These are phyloP conservation scores for Heliconius erato DNA, from an alignment of 2,888 invertebrate species.

Conservation along the genomic window DNA sequence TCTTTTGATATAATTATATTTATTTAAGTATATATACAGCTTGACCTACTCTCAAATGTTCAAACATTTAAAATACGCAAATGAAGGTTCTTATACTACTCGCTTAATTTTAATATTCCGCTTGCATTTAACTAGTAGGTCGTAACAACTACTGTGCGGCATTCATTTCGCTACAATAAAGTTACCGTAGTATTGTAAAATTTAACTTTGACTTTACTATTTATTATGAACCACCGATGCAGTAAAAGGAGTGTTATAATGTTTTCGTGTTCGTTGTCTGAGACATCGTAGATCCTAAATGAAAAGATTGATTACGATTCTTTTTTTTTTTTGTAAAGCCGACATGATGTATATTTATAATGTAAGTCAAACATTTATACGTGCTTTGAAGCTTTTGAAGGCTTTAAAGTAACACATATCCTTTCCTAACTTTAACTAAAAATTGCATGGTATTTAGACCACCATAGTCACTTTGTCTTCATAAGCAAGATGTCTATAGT, in stretches of 20 bases:
- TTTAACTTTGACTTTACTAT: not conserved
- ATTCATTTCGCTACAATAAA: not conserved
- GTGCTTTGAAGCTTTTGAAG: no score
- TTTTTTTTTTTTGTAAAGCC: not conserved
- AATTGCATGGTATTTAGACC: not conserved
- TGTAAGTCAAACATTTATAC: no score
- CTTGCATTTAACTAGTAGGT: constrained; percentile 38
- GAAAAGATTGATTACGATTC: not conserved
- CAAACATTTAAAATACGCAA: constrained; percentile 36
- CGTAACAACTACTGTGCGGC: constrained; percentile 12
- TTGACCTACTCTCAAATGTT: constrained; percentile 35
- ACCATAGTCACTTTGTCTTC: not conserved
- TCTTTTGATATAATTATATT: not conserved
- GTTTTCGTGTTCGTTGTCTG: not conserved
- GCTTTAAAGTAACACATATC: no score
- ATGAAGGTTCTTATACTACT: constrained; percentile 34
- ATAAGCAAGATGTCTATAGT: not conserved
- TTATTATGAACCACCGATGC: not conserved
- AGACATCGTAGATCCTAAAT: not conserved
- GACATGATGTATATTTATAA: no score
- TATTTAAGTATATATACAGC: constrained; percentile 2
- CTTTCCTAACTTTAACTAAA: no score
- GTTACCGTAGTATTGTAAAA: not conserved
- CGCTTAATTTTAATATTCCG: constrained; percentile 36
- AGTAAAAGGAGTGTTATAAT: not conserved